Percentiles rank a stretch among this genome's conserved stretches.
Evolutionary conservation across 2,797 vertebrate species (phyloP).

Genomic region (Mormyrops attenuatus): DNA sequence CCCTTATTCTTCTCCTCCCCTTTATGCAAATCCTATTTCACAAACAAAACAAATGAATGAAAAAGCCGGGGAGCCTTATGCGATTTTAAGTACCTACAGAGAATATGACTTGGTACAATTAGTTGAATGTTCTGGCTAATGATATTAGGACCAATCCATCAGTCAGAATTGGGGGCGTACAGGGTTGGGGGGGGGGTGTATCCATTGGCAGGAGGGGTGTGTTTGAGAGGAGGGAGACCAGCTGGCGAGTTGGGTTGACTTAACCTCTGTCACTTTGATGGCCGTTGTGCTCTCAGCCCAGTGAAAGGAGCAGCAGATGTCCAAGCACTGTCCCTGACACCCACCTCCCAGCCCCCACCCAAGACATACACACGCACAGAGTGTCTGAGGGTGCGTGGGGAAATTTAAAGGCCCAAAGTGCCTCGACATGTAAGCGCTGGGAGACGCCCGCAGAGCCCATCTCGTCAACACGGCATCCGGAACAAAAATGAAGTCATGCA

Average conservation of each 20-base stretch:
- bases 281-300: conserved; percentile 59
- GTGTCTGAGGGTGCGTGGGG: not conserved
- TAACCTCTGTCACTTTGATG: conserved; percentile 71
- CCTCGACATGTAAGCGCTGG: not conserved
- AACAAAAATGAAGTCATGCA: conserved; percentile 43
- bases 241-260: conserved; percentile 54
- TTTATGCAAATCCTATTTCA: conserved; percentile 76
- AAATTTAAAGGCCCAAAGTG: not conserved
- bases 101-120: conserved; percentile 71
- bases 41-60: conserved; percentile 56
- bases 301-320: conserved; percentile 60
- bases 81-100: conserved; percentile 65
- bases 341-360: conserved; percentile 30
- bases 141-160: conserved; percentile 66
- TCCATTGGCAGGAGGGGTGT: conserved; percentile 40
- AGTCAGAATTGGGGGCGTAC: conserved; percentile 37
- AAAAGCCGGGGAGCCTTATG: conserved; percentile 61
- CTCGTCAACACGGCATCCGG: conserved; percentile 37
- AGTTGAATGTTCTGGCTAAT: conserved; percentile 66
- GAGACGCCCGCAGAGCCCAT: conserved; percentile 23
- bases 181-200: conserved; percentile 28
- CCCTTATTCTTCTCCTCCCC: conserved; percentile 51
- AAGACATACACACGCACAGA: conserved; percentile 23
- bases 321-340: conserved; percentile 31
- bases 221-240: conserved; percentile 41